A percentile compares a stretch with the other conserved stretches of the same genome.
phyloP scores from a whole-genome alignment of 2,888 invertebrate genomes.

The Sminthurinus aureus region DNA sequence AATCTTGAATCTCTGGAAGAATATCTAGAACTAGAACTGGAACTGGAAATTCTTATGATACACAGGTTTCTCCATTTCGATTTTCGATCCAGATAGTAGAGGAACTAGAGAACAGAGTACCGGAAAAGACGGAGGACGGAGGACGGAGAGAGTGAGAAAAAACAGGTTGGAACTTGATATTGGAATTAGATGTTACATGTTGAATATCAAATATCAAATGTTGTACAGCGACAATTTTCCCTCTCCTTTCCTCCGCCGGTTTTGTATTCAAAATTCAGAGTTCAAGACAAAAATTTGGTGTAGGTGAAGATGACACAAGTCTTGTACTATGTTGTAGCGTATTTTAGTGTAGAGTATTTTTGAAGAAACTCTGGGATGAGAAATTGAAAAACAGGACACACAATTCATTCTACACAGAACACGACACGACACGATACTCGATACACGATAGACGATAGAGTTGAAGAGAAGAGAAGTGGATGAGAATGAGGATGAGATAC shows the following conservation, averaged over 20 bases:
- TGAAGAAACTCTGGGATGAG: not conserved
- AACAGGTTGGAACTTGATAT: too few species aligned
- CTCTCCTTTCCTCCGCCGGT: not conserved
- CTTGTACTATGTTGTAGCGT: not conserved
- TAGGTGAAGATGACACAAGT: not conserved
- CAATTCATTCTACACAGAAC: constrained; percentile 37
- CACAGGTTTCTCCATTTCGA: not conserved
- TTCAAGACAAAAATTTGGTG: not conserved
- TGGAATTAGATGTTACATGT: too few species aligned
- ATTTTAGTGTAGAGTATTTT: not conserved
- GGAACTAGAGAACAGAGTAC: too few species aligned
- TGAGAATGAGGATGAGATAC: too few species aligned
- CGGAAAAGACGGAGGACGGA: too few species aligned
- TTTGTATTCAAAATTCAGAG: not conserved
- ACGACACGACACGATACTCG: too few species aligned
- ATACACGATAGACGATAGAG: too few species aligned
- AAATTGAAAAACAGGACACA: constrained; percentile 40
- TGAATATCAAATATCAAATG: too few species aligned
- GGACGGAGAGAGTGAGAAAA: too few species aligned
- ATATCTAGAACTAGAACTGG: not conserved
- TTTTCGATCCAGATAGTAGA: too few species aligned
- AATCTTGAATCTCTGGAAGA: too few species aligned
- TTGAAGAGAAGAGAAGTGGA: too few species aligned
- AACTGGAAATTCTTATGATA: not conserved
- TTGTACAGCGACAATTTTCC: not conserved